These are phyloP conservation scores for Mesitornis unicolor DNA, from an alignment of 2,113 vertebrate species.

Conservation along the genomic window DNA sequence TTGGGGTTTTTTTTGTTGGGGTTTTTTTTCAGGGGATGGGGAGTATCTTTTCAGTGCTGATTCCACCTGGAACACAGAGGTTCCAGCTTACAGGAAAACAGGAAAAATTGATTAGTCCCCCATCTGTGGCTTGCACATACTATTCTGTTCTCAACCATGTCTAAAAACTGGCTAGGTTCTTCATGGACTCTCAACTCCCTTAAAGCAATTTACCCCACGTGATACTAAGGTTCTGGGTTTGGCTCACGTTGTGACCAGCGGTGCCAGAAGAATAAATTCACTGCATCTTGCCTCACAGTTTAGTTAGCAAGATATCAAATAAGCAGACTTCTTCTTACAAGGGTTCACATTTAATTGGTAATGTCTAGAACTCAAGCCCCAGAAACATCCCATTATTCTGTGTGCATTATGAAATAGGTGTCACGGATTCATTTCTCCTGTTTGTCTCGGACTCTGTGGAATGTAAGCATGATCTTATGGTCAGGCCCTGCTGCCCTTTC, in stretches of 20 bases:
- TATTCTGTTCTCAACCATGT: not conserved
- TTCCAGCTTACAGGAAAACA: not conserved
- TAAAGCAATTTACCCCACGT: not conserved
- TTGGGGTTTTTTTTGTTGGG: too few relatives aligned
- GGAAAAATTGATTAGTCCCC: not conserved
- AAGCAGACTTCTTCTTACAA: not conserved
- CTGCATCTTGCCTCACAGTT: not conserved
- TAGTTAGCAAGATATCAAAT: not conserved
- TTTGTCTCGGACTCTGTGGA: not conserved
- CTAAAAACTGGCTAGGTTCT: not conserved
- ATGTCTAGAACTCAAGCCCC: not conserved
- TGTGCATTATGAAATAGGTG: slow-evolving; percentile 7
- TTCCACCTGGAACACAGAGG: not conserved
- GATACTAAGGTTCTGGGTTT: not conserved
- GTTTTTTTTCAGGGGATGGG: too few relatives aligned
- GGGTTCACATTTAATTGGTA: not conserved
- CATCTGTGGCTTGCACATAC: not conserved
- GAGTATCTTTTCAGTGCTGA: not conserved
- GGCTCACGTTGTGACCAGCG: not conserved
- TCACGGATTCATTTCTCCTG: not conserved
- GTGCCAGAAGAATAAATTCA: not conserved
- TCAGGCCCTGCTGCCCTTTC: slow-evolving; percentile 51
- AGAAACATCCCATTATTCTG: not conserved
- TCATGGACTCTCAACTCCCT: not conserved
- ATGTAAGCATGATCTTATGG: slow-evolving; percentile 40